Conservation (phyloP, 2,113 vertebrate genomes). For the Sterna hirundo region DNA sequence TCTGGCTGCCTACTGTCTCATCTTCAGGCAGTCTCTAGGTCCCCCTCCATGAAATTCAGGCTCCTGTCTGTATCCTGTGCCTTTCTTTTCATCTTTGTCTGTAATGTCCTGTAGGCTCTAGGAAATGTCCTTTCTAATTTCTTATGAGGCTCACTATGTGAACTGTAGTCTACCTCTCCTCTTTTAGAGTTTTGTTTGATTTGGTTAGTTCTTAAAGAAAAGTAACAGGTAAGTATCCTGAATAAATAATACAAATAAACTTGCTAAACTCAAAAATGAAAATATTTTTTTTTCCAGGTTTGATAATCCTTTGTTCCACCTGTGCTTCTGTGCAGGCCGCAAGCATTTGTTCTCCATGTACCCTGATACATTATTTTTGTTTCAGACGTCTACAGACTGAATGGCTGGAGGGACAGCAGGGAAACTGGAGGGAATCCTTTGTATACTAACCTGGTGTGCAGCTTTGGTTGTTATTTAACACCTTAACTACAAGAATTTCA, state of each 20-base stretch:
- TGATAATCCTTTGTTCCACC: neutral
- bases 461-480: neutral
- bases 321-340: neutral
- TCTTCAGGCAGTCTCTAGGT: neutral
- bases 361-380: neutral
- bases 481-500: neutral
- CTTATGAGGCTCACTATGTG: neutral
- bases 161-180: accelerated
- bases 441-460: neutral
- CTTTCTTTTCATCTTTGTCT: neutral
- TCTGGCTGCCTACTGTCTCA: neutral
- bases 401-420: neutral
- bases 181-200: neutral
- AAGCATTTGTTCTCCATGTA: neutral
- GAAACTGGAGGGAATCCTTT: neutral
- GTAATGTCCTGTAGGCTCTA: neutral
- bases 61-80: neutral
- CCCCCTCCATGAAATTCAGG: neutral
- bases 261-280: neutral
- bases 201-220: neutral
- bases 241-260: neutral
- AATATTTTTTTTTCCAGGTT: neutral
- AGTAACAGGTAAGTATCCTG: neutral
- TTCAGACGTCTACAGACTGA: neutral
- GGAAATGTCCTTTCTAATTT: neutral